A percentile compares a stretch with the other conserved stretches of the same genome.
Conservation (phyloP, 1,140 invertebrate species). For the Drosophila parabipectinata region DNA sequence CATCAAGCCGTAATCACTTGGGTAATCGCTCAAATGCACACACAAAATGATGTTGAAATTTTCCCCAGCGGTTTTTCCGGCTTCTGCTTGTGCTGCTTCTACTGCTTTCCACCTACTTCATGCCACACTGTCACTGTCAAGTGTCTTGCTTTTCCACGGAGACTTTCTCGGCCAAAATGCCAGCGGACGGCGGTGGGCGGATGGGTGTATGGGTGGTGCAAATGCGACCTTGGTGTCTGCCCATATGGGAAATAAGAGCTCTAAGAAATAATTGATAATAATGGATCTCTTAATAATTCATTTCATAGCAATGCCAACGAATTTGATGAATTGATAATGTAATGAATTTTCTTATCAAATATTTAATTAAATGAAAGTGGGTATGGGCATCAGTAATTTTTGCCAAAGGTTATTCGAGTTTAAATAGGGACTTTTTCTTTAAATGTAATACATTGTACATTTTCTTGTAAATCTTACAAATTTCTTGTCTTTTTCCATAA, state of each 20-base stretch:
- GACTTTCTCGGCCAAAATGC: conserved; percentile 18
- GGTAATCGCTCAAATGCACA: conserved; percentile 56
- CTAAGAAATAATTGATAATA: conserved; percentile 43
- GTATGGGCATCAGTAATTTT: background rate
- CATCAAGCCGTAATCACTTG: conserved; percentile 55
- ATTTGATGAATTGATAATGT: conserved; percentile 14
- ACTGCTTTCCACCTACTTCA: background rate
- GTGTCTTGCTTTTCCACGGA: conserved; percentile 36
- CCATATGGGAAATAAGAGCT: conserved; percentile 33
- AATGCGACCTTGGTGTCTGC: conserved; percentile 33
- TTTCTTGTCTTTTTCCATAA: conserved; percentile 9
- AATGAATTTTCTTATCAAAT: conserved; percentile 12
- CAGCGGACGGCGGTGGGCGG: background rate
- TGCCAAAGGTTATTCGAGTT: background rate
- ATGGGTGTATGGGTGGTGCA: background rate
- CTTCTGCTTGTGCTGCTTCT: background rate
- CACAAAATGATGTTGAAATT: conserved; percentile 51
- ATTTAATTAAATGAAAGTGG: conserved; percentile 24
- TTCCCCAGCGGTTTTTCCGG: conserved; percentile 32
- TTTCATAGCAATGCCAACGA: conserved; percentile 1
- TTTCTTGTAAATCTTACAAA: conserved; percentile 22
- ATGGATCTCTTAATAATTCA: conserved; percentile 44
- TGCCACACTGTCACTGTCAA: conserved; percentile 41
- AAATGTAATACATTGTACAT: background rate
- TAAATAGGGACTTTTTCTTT: no score